phyloP scores from a whole-genome alignment of 2,113 vertebrate species.

The Oxyura jamaicensis region DNA sequence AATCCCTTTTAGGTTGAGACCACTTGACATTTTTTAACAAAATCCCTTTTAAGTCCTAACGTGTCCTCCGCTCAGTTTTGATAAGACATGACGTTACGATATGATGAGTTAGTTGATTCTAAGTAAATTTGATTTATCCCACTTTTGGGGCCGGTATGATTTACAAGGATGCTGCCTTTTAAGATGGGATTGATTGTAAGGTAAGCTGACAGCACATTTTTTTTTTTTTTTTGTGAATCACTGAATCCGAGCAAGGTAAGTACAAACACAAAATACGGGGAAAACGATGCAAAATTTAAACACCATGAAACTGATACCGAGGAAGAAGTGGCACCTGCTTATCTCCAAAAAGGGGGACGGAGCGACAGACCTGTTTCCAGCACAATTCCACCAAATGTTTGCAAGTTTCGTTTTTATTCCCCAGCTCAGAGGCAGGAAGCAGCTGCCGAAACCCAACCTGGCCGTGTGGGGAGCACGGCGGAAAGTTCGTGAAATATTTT shows the following conservation, averaged over 20 bases:
- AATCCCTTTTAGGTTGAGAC: slow-evolving; percentile 41
- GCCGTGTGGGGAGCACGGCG: neutral
- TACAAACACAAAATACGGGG: neutral
- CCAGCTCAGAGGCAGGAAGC: neutral
- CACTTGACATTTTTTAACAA: slow-evolving; percentile 58
- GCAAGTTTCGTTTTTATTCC: slow-evolving; percentile 38
- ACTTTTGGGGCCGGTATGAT: slow-evolving; percentile 50
- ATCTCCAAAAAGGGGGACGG: neutral
- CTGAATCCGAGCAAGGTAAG: slow-evolving; percentile 32
- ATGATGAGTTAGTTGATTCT: slow-evolving; percentile 72
- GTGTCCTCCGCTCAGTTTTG: slow-evolving; percentile 46
- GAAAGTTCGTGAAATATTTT: slow-evolving; percentile 42
- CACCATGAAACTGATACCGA: neutral
- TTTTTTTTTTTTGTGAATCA: neutral
- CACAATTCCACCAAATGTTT: neutral
- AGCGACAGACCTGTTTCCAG: neutral
- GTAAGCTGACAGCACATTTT: slow-evolving; percentile 26
- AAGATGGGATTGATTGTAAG: slow-evolving; percentile 60
- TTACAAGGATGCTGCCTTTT: slow-evolving; percentile 68
- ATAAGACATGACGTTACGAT: slow-evolving; percentile 68
- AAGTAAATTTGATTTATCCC: slow-evolving; percentile 71
- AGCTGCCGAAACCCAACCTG: neutral
- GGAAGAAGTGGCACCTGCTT: neutral
- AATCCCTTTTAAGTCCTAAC: slow-evolving; percentile 67
- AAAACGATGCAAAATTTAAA: neutral